Base-by-base conservation (phyloP, 2,888 invertebrate genomes). In the Thelaira solivaga region DNA sequence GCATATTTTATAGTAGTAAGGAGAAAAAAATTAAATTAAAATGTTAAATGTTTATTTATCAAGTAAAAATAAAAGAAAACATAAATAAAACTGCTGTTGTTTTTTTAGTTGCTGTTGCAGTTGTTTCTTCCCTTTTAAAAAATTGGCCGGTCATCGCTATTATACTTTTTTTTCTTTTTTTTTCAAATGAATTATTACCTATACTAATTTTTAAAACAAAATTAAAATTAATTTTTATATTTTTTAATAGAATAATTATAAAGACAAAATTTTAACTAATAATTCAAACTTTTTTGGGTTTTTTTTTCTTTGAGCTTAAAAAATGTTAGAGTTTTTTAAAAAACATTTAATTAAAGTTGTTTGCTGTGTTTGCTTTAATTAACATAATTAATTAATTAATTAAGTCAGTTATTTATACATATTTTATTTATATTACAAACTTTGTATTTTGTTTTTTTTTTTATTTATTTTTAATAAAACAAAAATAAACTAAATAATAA, bases 151-250 rank as follows among this genome's bases (percentile, higher is more conserved):
- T 36, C 59, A 59, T 43, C 59, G 7, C 29, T 4, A 18, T 18
- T n/a, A n/a, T n/a, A n/a, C n/a, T n/a, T n/a, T n/a, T n/a, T n/a
- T n/a, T n/a, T n/a, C n/a, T n/a, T n/a, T n/a, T n/a, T n/a, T n/a
- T n/a, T n/a, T n/a, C n/a, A n/a, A n/a, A n/a, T n/a, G n/a, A n/a
- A n/a, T n/a, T n/a, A n/a, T n/a, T n/a, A n/a, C 39, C 47, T 62
- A 61, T 39, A 69, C 34, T 71, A 31, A 72, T 65, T 65, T 76
- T 72, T 55, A 61, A 61, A 73, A 73, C 51, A 68, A 73, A 68
- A 59, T 73, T 64, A 8, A 59, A n/a, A 61, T 22, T 69, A 67
- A 36, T 45, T 49, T 67, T n/a, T 22, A 47, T 61, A 62, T 71
- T 61, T 59, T 61, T 47, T n/a, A n/a, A n/a, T n/a, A n/a, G n/a